A percentile compares a stretch with the other conserved stretches of the same genome.
Evolutionary conservation across 2,113 vertebrate species (phyloP).

Genomic region (Phylloscopus whistleri): DNA sequence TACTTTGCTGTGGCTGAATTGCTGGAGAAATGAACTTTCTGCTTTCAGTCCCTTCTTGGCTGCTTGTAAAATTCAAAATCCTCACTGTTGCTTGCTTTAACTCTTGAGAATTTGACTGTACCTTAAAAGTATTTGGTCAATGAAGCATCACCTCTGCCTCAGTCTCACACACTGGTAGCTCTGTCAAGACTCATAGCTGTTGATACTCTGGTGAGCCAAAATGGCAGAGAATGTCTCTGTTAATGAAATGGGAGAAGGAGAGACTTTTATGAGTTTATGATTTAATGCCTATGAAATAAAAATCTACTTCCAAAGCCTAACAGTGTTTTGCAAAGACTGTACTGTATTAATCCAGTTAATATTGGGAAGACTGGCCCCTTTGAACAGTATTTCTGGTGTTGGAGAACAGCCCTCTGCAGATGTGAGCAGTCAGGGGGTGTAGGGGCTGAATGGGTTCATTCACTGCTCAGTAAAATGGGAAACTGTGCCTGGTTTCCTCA

Average conservation of each 20-base stretch:
- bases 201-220: background rate
- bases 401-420: background rate
- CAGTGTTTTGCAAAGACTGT: background rate
- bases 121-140: background rate
- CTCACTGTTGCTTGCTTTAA: background rate
- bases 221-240: background rate
- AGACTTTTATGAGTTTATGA: conserved; percentile 40
- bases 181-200: background rate
- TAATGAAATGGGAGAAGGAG: conserved; percentile 22
- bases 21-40: background rate
- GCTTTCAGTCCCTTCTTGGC: background rate
- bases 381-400: conserved; percentile 1
- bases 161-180: background rate
- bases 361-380: background rate
- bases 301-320: background rate
- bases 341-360: background rate
- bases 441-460: conserved; percentile 27
- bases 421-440: background rate
- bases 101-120: background rate
- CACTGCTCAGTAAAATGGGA: background rate
- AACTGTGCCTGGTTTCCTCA: conserved; percentile 16
- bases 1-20: background rate
- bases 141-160: background rate
- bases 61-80: background rate
- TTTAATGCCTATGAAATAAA: conserved; percentile 39